phyloP scores from a whole-genome alignment of 2,113 vertebrate genomes.

The Megaceryle torquata region DNA sequence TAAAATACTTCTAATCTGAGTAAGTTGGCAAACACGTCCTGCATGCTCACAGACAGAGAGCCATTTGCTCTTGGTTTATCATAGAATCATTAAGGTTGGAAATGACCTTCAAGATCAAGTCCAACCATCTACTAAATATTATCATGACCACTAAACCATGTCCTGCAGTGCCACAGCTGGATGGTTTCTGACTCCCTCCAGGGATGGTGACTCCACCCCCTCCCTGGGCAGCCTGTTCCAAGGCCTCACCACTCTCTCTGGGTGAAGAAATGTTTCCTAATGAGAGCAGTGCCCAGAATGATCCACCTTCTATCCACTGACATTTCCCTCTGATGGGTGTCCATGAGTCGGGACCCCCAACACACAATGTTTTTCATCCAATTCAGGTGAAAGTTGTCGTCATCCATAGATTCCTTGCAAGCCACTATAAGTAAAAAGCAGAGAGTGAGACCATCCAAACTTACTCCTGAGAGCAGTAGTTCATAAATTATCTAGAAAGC shows the following conservation, averaged over 20 bases:
- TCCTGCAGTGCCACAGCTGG: too few species aligned
- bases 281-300: neutral
- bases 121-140: too few species aligned
- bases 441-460: neutral
- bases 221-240: too few species aligned
- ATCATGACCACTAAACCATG: too few species aligned
- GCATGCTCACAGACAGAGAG: neutral
- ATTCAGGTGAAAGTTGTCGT: neutral
- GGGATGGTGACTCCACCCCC: too few species aligned
- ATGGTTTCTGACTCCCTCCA: too few species aligned
- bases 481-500: neutral
- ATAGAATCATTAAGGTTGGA: too few species aligned
- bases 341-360: rapidly evolving
- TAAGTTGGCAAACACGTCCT: slow-evolving; percentile 14
- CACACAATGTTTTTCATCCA: neutral
- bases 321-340: neutral
- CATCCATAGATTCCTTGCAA: neutral
- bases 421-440: neutral
- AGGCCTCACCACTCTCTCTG: too few species aligned
- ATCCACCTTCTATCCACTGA: neutral
- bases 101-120: too few species aligned
- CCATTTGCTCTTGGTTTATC: neutral
- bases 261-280: too few species aligned
- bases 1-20: slow-evolving; percentile 8
- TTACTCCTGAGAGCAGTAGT: neutral